Evolutionary conservation across 2,797 vertebrate genomes (phyloP).

Genomic region (Sebastolobus alascanus): DNA sequence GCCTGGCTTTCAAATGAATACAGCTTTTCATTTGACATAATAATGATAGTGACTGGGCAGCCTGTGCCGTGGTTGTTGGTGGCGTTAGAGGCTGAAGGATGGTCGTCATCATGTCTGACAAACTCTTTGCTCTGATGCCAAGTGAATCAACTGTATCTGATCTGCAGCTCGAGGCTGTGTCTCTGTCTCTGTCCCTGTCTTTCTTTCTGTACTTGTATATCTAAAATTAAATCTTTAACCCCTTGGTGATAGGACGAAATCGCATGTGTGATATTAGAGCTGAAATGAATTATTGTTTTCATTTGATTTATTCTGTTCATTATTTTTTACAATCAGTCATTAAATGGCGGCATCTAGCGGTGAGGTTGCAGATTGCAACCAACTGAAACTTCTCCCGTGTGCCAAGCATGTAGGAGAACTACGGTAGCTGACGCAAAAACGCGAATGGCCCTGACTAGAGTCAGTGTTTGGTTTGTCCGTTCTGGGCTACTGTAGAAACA

Average conservation of each 20-base stretch:
- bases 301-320: neutral
- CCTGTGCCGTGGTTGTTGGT: constrained; percentile 3
- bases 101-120: constrained; percentile 31
- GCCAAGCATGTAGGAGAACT: too few relatives aligned
- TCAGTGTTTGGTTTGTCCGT: too few relatives aligned
- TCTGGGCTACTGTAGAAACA: too few relatives aligned
- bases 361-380: too few relatives aligned
- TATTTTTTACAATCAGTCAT: neutral
- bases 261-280: neutral
- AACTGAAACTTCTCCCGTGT: too few relatives aligned
- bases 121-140: constrained; percentile 8
- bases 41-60: neutral
- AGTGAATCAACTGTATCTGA: constrained; percentile 16
- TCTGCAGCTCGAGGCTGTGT: constrained; percentile 32
- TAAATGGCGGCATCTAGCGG: too few relatives aligned
- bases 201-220: neutral
- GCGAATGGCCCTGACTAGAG: too few relatives aligned
- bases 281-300: neutral
- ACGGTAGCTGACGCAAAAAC: too few relatives aligned
- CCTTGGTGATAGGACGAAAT: neutral
- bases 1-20: neutral
- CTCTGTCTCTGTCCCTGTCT: neutral
- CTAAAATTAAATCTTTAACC: neutral
- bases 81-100: constrained; percentile 21
- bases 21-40: constrained; percentile 9